These are phyloP conservation scores for Gymnorhina tibicen DNA, from an alignment of 2,113 vertebrate genomes.

Conservation along the genomic window DNA sequence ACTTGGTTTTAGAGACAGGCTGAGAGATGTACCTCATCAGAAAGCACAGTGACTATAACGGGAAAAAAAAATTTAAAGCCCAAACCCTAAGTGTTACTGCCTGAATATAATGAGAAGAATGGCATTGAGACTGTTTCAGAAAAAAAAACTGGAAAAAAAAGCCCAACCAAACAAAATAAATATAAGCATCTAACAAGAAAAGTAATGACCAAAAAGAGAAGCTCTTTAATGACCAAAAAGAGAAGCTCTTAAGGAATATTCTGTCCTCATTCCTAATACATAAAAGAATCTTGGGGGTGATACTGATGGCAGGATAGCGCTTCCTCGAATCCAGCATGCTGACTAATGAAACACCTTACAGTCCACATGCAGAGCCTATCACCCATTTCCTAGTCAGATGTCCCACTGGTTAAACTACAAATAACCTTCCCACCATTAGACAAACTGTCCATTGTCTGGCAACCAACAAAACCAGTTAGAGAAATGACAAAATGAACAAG, in stretches of 20 bases:
- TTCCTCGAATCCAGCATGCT: not conserved
- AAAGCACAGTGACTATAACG: not conserved
- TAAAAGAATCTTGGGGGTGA: not conserved
- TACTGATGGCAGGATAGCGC: not conserved
- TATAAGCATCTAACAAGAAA: not conserved
- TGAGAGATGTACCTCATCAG: not conserved
- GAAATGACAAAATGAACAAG: not conserved
- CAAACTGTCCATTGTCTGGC: not conserved
- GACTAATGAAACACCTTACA: not conserved
- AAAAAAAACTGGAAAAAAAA: not conserved
- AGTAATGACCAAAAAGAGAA: not conserved
- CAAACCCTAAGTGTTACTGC: not conserved
- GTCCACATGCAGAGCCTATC: not conserved
- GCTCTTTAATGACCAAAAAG: not conserved
- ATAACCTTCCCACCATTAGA: not conserved
- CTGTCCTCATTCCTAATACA: not conserved
- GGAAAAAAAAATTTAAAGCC: not conserved
- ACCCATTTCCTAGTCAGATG: not conserved
- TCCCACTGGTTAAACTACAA: not conserved
- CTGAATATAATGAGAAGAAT: not conserved
- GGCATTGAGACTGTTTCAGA: not conserved
- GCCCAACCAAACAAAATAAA: not conserved
- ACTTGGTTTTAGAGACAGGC: not conserved
- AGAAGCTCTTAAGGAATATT: not conserved
- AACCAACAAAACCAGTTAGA: not conserved